Percentiles rank a stretch among this genome's conserved stretches.
These are phyloP conservation scores for Neopipo cinnamomea DNA, from an alignment of 2,113 vertebrate species.

Conservation along the genomic window DNA sequence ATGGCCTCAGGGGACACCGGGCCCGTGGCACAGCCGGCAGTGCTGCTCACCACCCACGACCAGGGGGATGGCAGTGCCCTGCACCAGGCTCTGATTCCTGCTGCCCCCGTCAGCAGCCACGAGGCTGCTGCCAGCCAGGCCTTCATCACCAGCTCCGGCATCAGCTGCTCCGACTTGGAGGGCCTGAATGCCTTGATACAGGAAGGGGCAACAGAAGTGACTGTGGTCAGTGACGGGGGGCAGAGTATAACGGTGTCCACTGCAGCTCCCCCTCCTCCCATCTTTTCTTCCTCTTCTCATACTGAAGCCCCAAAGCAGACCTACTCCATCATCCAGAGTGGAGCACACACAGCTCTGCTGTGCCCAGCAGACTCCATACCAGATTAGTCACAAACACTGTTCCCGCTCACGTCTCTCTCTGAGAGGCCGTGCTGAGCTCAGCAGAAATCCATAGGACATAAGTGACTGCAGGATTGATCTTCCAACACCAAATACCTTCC, in stretches of 20 bases:
- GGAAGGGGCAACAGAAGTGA: conserved; percentile 87
- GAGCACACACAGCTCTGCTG: conserved; percentile 69
- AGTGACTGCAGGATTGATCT: not conserved
- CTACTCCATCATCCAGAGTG: conserved; percentile 75
- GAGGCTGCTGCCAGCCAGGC: conserved; percentile 68
- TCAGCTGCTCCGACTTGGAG: conserved; percentile 88
- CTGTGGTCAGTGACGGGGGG: conserved; percentile 83
- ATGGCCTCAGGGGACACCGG: conserved; percentile 65
- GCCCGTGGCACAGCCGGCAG: conserved; percentile 73
- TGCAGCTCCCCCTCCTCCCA: conserved; percentile 35
- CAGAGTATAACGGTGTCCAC: conserved; percentile 69
- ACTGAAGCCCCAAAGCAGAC: conserved; percentile 72
- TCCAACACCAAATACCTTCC: not conserved
- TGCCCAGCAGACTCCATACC: conserved; percentile 77
- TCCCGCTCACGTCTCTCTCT: not conserved
- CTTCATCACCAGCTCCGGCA: conserved; percentile 80
- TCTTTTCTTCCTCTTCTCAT: conserved; percentile 70
- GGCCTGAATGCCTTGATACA: conserved; percentile 91
- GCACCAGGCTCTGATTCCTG: conserved; percentile 81
- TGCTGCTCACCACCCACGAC: conserved; percentile 77
- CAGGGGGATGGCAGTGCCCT: conserved; percentile 54
- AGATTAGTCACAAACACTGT: not conserved
- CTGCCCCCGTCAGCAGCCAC: conserved; percentile 58
- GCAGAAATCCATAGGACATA: not conserved
- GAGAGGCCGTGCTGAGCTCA: not conserved